These are phyloP conservation scores for Sepioteuthis lessoniana DNA, from an alignment of 2,888 invertebrate genomes.

Conservation along the genomic window DNA sequence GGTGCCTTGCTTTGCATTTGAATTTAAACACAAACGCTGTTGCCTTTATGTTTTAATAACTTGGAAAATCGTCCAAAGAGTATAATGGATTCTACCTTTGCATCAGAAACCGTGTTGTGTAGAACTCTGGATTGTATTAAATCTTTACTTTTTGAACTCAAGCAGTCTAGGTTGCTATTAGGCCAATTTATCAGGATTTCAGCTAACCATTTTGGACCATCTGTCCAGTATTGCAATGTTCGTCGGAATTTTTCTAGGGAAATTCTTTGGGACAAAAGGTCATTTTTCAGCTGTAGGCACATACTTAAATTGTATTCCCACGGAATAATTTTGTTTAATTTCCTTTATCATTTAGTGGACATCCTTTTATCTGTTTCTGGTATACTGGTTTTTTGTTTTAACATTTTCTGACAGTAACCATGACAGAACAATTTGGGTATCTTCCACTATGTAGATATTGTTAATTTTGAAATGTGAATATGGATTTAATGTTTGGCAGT, in stretches of 20 bases:
- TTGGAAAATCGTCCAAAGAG: too few species aligned
- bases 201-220: too few species aligned
- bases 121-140: too few species aligned
- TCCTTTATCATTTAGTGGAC: not conserved
- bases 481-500: not conserved
- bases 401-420: not conserved
- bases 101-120: too few species aligned
- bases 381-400: not conserved
- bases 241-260: not conserved
- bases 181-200: too few species aligned
- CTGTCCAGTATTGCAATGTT: not conserved
- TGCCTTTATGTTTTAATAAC: too few species aligned
- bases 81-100: too few species aligned
- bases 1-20: too few species aligned
- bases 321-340: not conserved
- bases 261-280: not conserved
- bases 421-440: not conserved
- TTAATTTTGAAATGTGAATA: not conserved
- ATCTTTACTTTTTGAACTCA: too few species aligned
- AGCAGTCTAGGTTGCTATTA: too few species aligned
- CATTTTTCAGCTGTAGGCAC: too few species aligned
- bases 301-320: not conserved
- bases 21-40: too few species aligned
- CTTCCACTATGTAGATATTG: not conserved
- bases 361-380: not conserved